These are phyloP conservation scores for Caenorhabditis inopinata DNA, from an alignment of 1,140 invertebrate species.

Conservation along the genomic window DNA sequence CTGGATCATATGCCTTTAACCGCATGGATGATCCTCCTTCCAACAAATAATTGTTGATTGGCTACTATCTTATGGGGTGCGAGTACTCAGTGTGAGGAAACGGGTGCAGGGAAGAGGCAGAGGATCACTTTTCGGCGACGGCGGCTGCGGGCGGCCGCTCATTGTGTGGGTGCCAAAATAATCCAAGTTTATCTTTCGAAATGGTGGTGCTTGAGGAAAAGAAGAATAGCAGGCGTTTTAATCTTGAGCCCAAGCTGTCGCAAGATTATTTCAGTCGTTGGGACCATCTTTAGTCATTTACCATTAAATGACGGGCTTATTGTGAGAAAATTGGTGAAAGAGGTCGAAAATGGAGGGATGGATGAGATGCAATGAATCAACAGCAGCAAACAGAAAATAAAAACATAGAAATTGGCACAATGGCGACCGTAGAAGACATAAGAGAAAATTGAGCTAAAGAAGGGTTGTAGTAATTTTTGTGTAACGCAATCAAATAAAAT, in stretches of 20 bases:
- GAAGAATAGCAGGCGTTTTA: slow-evolving; percentile 14
- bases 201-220: slow-evolving; percentile 7
- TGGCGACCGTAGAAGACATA: too few species aligned
- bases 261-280: background rate
- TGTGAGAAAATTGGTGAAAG: background rate
- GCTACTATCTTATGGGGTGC: background rate
- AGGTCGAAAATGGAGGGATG: too few species aligned
- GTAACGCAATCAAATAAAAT: too few species aligned
- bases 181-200: slow-evolving; percentile 33
- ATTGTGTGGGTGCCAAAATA: slow-evolving; percentile 29
- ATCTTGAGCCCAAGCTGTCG: slow-evolving; percentile 26
- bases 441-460: too few species aligned
- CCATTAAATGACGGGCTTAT: background rate
- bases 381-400: background rate
- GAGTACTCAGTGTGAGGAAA: background rate
- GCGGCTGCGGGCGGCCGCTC: background rate
- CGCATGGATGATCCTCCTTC: background rate
- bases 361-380: background rate
- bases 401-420: too few species aligned
- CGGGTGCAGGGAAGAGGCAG: background rate
- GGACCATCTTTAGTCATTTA: background rate
- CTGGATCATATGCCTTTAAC: background rate
- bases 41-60: slow-evolving; percentile 18
- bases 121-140: slow-evolving; percentile 14
- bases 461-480: background rate